phyloP scores from a whole-genome alignment of 2,797 vertebrate species.

The Danio tinwini region DNA sequence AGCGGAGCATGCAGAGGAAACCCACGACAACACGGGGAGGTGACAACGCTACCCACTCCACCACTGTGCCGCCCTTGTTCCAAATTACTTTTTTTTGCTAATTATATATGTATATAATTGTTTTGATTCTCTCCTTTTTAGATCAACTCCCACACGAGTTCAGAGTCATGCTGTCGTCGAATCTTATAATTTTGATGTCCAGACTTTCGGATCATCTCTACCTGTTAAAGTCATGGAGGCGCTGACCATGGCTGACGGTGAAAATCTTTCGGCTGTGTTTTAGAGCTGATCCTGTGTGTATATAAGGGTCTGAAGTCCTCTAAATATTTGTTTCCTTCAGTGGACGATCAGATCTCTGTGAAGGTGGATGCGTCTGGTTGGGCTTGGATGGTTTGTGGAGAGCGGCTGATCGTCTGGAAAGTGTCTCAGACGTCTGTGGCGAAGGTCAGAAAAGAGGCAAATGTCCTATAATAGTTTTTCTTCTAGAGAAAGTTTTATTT shows the following conservation, averaged over 20 bases:
- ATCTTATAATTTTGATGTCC: conserved; percentile 87
- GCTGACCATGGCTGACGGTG: conserved; percentile 86
- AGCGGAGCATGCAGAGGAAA: too few species aligned
- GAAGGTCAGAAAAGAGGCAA: conserved; percentile 78
- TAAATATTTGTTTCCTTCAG: conserved; percentile 62
- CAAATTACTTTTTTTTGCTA: too few species aligned
- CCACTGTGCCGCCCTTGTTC: too few species aligned
- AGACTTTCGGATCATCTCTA: conserved; percentile 90
- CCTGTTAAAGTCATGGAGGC: conserved; percentile 97
- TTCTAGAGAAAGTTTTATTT: too few species aligned
- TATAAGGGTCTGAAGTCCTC: not conserved
- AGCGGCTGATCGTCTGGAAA: conserved; percentile 93
- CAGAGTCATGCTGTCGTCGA: conserved; percentile 82
- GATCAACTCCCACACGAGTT: conserved; percentile 85
- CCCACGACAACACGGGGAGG: too few species aligned
- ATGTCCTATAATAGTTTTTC: too few species aligned
- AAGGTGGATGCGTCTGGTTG: conserved; percentile 89
- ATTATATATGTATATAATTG: not conserved
- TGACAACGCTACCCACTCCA: too few species aligned
- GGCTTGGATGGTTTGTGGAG: conserved; percentile 92
- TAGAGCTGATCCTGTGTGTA: not conserved
- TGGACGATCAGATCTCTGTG: conserved; percentile 84
- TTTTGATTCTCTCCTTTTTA: conserved; percentile 54
- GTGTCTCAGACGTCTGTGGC: conserved; percentile 87
- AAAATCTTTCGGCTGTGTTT: not conserved